Base-by-base conservation (phyloP, 2,888 invertebrate genomes). In the Drosophila recens region DNA sequence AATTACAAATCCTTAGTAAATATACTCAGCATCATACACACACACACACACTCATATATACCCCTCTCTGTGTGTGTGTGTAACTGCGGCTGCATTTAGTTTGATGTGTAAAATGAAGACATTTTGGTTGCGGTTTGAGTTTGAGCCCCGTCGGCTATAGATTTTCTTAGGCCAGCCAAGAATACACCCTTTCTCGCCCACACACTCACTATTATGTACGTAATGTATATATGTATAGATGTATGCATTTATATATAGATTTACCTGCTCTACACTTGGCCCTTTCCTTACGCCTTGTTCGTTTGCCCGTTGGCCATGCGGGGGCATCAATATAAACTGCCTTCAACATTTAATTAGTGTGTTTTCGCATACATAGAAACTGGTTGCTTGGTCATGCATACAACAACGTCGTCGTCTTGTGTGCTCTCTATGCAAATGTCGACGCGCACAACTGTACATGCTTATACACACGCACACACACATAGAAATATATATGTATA, bases 291-390 rank as follows among this genome's bases (percentile, higher is more conserved):
- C 42, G 49, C 58, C 40, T 38, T 49, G 61, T 23, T 36, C 51
- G 75, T 59, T 69, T 84, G 79, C 70, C 82, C 79, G 75, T 65
- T 79, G 84, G 84, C 77, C 82, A 86, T 79, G 83, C 68, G 72
- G 76, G 80, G 71, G 84, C 75, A 87, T 83, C 84, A 85, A 87
- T 84, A 87, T 86, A 87, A 90, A 87, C 84, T 85, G 84, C 90
- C 89, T 89, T 89, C 87, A 89, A 89, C 90, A 90, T 90, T 90
- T 91, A 90, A 90, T 90, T 90, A 90, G 90, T 90, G 87, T 91
- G 87, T 85, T 89, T 87, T 85, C 79, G 72, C 84, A 85, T 72
- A 81, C 78, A 83, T 73, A 78, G 74, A 80, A 53, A 70, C 66
- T 52, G 62, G 70, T 51, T 64, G 63, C 71, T 56, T 63, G 67